Evolutionary conservation across 2,113 vertebrate species (phyloP), one percentile per base, ranked within the genome.

Genomic region (Pteruthius melanotis): DNA sequence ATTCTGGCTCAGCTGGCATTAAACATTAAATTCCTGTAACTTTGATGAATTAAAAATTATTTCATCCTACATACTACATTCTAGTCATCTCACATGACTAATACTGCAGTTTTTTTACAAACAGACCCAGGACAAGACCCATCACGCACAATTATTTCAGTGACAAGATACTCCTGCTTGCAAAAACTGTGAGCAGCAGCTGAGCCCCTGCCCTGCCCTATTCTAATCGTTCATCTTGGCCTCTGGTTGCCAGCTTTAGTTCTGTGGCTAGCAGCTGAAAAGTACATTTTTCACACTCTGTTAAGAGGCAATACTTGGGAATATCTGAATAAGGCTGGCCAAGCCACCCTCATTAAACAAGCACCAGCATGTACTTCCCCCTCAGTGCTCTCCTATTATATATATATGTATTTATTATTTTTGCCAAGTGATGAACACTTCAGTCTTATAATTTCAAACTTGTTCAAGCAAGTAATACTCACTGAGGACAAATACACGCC

Each of bases 401-500:
- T 52, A 74, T 45, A 37, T 45, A 19, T 35, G 26, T 72, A 85
- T 54, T 76, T 83, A 20, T 71, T 75, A 79, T 59, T 86, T 94
- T 77, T 80, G 79, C 93, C 92, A 90, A 95, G 79, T 26, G 76
- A 96, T 92, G 94, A 95, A 90, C 89, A 76, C 72, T 66, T 80
- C 47, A 75, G 52, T 71, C 74, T 89, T 82, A 15, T 23, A 94
- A 78, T 81, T 95, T 88, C 83, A 53, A 95, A 96, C 96, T 90
- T 97, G 95, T 92, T 96, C 78, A 96, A 97, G 92, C 95, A 97
- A 74, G 96, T 87, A 94, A 71, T 64, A 30, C 28, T 60, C 68
- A 30, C 52, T 49, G 71, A 93, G 56, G 68, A 96, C 59, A 96
- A 66, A 66, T 8, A 65, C 8, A 1, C 70, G 84, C 54, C 82